A percentile compares a stretch with the other conserved stretches of the same genome.
These are phyloP conservation scores for Arge pagana DNA, from an alignment of 2,888 invertebrate species.

Conservation along the genomic window DNA sequence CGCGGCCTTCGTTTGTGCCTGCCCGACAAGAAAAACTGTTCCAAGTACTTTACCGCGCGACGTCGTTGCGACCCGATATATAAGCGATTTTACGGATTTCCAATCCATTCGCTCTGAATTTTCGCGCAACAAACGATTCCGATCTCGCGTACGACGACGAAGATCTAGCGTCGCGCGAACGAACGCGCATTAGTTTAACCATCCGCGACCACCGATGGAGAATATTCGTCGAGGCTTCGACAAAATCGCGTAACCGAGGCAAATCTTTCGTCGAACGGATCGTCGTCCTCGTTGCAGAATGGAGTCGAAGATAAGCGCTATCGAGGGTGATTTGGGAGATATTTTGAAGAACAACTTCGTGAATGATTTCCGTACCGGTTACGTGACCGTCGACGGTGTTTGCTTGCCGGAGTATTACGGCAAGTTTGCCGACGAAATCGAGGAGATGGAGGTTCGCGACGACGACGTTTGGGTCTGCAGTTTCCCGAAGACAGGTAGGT, in stretches of 20 bases:
- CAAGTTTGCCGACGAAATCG: conserved; percentile 55
- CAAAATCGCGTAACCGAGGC: not conserved
- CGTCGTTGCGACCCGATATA: too few species aligned
- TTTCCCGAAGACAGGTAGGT: conserved; percentile 65
- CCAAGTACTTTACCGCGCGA: too few species aligned
- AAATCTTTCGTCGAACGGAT: not conserved
- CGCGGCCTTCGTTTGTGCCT: too few species aligned
- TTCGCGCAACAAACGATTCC: too few species aligned
- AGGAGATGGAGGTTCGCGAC: conserved; percentile 58
- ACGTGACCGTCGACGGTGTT: conserved; percentile 48
- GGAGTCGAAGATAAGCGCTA: conserved; percentile 6
- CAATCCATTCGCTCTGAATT: too few species aligned
- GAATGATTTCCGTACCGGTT: conserved; percentile 48
- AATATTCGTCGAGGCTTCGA: not conserved
- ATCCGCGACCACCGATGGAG: too few species aligned
- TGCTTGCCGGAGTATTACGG: conserved; percentile 56
- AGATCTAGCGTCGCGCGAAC: too few species aligned
- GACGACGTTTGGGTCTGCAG: conserved; percentile 64
- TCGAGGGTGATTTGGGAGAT: conserved; percentile 34
- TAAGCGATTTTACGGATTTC: too few species aligned
- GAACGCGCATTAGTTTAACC: too few species aligned
- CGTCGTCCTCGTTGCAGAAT: conserved; percentile 24
- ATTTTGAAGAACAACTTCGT: conserved; percentile 43
- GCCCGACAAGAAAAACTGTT: too few species aligned
- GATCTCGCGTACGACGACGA: too few species aligned